phyloP scores from a whole-genome alignment of 2,888 invertebrate species.

The Sminthurinus aureus region DNA sequence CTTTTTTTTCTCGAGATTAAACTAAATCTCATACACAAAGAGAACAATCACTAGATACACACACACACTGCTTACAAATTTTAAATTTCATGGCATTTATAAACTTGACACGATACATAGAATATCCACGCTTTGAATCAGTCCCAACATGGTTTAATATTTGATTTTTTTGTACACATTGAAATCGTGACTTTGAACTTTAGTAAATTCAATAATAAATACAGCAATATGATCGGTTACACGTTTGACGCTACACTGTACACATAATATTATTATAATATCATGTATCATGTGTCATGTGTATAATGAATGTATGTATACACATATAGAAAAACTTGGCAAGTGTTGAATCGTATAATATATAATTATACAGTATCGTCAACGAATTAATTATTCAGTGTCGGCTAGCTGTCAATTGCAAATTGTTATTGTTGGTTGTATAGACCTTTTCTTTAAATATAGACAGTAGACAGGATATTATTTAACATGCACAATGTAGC shows the following conservation, averaged over 20 bases:
- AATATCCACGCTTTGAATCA: background rate
- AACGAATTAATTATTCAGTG: background rate
- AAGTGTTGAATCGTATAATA: background rate
- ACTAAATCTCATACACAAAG: no score
- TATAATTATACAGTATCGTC: background rate
- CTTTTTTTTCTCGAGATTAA: no score
- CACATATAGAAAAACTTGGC: background rate
- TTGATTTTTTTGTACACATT: no score
- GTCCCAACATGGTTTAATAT: no score
- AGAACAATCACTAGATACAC: background rate
- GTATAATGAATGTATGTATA: background rate
- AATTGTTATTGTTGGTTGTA: constrained; percentile 3
- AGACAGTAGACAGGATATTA: no score
- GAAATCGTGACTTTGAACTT: background rate
- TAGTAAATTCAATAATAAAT: no score
- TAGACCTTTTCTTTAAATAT: background rate
- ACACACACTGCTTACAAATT: background rate
- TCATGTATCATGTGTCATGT: background rate
- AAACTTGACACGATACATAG: background rate
- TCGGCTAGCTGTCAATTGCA: background rate
- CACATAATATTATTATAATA: no score
- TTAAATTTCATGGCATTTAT: background rate
- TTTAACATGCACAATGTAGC: no score
- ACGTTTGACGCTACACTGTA: no score
- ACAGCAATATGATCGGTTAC: no score